Evolutionary conservation across 2,797 vertebrate genomes (phyloP).

Genomic region (Brotula barbata): DNA sequence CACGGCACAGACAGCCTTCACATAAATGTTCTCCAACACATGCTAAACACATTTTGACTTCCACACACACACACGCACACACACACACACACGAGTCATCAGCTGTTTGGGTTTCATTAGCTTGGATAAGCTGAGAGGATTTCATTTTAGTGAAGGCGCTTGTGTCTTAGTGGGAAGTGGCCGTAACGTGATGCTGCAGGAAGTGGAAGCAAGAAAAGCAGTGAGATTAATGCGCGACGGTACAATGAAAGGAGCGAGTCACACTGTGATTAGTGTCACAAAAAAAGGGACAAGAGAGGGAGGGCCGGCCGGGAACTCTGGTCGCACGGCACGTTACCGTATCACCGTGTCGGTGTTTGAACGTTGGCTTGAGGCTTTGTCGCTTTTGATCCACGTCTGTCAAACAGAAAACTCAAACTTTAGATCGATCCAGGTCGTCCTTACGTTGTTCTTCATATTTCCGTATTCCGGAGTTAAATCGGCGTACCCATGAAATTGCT

Average conservation of each 20-base stretch:
- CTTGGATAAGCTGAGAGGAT: slow-evolving; percentile 37
- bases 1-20: slow-evolving; percentile 52
- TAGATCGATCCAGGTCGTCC: background rate
- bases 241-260: slow-evolving; percentile 54
- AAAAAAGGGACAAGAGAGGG: no score
- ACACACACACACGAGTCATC: slow-evolving; percentile 40
- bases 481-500: background rate
- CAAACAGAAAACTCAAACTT: background rate
- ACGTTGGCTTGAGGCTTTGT: background rate
- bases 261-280: slow-evolving; percentile 31
- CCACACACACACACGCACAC: slow-evolving; percentile 40
- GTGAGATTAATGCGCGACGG: slow-evolving; percentile 44
- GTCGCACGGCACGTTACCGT: background rate
- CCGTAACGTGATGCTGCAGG: slow-evolving; percentile 59
- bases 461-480: slow-evolving; percentile 3
- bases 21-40: slow-evolving; percentile 37
- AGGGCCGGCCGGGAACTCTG: no score
- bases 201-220: slow-evolving; percentile 57
- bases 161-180: slow-evolving; percentile 50
- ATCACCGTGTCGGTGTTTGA: background rate
- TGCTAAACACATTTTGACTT: slow-evolving; percentile 56
- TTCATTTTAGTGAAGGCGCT: slow-evolving; percentile 38
- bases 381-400: no score
- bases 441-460: slow-evolving; percentile 4
- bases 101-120: slow-evolving; percentile 73